A percentile compares a stretch with the other conserved stretches of the same genome.
These are phyloP conservation scores for Spisula subtruncata DNA, from an alignment of 2,888 invertebrate species.

Conservation along the genomic window DNA sequence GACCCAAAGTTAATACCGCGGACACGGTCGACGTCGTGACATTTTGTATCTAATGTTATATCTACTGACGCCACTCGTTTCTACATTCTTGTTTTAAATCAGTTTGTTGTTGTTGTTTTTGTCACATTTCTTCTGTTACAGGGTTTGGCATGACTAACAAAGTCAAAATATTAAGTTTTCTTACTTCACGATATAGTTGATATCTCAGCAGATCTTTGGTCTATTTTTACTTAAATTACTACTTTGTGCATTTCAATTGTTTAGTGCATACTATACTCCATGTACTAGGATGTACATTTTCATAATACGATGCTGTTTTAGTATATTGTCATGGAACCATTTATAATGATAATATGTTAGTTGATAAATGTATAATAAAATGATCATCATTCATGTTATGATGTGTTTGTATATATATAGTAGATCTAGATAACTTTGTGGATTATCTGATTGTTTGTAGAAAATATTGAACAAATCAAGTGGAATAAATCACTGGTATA, in stretches of 20 bases:
- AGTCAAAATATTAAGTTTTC: not conserved
- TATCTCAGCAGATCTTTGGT: not conserved
- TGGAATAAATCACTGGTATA: constrained; percentile 51
- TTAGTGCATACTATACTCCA: no score
- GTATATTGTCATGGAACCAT: not conserved
- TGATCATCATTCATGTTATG: constrained; percentile 20
- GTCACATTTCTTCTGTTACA: not conserved
- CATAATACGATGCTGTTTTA: not conserved
- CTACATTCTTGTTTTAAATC: no score
- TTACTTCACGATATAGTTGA: not conserved
- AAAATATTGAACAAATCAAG: constrained; percentile 54
- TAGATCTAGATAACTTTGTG: constrained; percentile 50
- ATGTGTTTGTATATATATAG: constrained; percentile 37
- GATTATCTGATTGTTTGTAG: constrained; percentile 49
- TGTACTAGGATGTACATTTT: not conserved
- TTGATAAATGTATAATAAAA: not conserved
- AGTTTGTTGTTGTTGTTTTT: not conserved
- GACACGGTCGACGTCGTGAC: no score
- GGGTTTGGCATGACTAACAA: not conserved
- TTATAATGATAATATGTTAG: not conserved
- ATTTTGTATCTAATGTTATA: no score
- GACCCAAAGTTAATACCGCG: no score
- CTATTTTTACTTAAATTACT: not conserved
- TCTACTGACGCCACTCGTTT: no score
- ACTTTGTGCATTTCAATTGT: not conserved